Base-by-base conservation (phyloP, 1,140 invertebrate species). In the Bombyx mandarina region DNA sequence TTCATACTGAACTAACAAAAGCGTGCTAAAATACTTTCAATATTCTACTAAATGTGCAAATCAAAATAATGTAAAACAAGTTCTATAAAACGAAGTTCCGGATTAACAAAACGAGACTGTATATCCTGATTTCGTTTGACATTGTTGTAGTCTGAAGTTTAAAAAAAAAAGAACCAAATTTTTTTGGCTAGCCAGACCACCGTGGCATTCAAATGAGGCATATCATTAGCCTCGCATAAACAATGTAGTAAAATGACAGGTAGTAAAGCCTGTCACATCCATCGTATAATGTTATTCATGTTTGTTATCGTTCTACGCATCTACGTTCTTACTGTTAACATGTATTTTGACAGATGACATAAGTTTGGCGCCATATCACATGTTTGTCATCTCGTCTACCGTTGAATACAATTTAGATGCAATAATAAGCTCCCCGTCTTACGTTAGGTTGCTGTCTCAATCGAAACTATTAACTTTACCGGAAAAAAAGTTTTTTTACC, bases 261-360 rank as follows among this genome's bases (percentile, higher is more conserved):
- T 74, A 81, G 70, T 69, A 62, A 58, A 52, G 65, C 60, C 58
- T 77, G 78, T 83, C 77, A 78, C 71, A 77, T 76, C 65, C 70
- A 61, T 70, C 51, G 62, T 63, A 70, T 75, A 67, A 73, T 80
- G 82, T 76, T 75, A 82, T 78, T 81, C 71, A 70, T 69, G 64
- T 60, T 61, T 47, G 63, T 69, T 74, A 82, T 79, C 76, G 54
- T 22, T 9, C n/a, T 51, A 35, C 52, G 44, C 54, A 63, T 59
- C 65, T 61, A 62, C 68, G 61, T 53, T 60, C 65, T 62, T 70
- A 72, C 80, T 84, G 82, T 84, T 87, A 84, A 85, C 84, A 79
- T 85, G 72, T 84, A 84, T 85, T 87, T 87, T 87, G 84, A 87
- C 84, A 84, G 77, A 87, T 84, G 84, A 87, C 84, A 85, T 83